phyloP scores from a whole-genome alignment of 2,113 vertebrate species.

The Shinisaurus crocodilurus region DNA sequence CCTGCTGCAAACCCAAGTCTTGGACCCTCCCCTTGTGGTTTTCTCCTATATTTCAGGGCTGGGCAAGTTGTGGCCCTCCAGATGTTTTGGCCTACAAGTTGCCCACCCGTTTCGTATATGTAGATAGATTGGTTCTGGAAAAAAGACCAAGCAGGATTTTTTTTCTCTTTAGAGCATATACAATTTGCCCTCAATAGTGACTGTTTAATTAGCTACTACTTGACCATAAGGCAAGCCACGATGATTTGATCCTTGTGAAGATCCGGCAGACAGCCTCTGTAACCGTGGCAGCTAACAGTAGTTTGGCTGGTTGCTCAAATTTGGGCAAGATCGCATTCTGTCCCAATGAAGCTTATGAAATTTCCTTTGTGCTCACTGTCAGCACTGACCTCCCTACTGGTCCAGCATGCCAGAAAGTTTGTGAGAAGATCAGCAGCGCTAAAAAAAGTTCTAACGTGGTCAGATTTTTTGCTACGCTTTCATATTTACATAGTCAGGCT shows the following conservation, averaged over 20 bases:
- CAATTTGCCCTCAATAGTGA: neutral
- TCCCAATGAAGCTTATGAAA: too few species aligned
- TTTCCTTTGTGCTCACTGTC: neutral
- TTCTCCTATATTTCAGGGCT: too few species aligned
- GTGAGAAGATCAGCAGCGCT: neutral
- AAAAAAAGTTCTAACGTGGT: neutral
- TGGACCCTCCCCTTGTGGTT: too few species aligned
- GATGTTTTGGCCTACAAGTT: too few species aligned
- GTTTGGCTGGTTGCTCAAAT: neutral
- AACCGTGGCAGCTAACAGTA: neutral
- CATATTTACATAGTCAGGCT: constrained; percentile 1
- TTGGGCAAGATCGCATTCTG: too few species aligned
- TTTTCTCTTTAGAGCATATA: neutral
- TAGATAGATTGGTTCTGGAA: too few species aligned
- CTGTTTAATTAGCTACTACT: neutral
- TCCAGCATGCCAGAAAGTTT: neutral
- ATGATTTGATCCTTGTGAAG: neutral
- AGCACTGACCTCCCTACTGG: neutral
- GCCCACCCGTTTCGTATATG: too few species aligned
- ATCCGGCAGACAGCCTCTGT: constrained; percentile 12
- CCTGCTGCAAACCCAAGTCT: neutral
- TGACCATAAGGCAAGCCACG: neutral
- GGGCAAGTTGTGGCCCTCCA: too few species aligned
- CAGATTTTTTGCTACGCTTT: neutral
- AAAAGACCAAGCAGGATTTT: neutral